Base-by-base conservation (phyloP, 2,113 vertebrate species). In the Cathartes aura region DNA sequence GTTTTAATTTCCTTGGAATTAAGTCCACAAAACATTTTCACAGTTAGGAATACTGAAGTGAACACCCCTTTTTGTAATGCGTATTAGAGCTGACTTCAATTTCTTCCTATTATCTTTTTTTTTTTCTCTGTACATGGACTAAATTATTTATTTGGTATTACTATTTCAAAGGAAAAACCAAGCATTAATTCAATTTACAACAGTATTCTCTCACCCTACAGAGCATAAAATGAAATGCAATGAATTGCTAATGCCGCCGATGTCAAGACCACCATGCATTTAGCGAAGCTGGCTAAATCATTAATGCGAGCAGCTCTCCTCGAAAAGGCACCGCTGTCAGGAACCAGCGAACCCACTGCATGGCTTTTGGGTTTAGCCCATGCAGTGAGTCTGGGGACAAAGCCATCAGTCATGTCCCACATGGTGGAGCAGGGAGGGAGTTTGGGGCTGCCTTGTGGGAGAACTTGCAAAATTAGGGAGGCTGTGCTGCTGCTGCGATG, bases 1-100 rank as follows among this genome's bases (percentile, higher is more conserved):
- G 92, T 97, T 98, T 97, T 94, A 88, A 96, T 97, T 97, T 90
- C 96, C 82, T 87, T 34, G 50, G 87, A 96, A 94, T 98, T 95
- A 97, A 93, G 45, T 59, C 85, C 87, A 78, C 68, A 87, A 82
- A 96, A 89, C 60, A 55, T 86, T 70, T 93, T 81, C 52, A 66
- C 68, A 50, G 73, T 59, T 76, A 76, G 82, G 55, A 88, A 93
- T 38, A 82, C 21, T 38, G 71, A 71, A 93, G 78, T 23, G 79
- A 91, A 70, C 82, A 11, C 32, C 19, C 32, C 15, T 66, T 56
- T 79, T 45, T 80, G 36, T 59, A 36, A 82, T 23, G 62, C 12
- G 47, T 29, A 78, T 95, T 82, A 59, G 22, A 96, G 48, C 48
- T 82, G 87, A 90, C 43, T 96, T 91, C 59, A 88, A 36, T 73